A percentile compares a stretch with the other conserved stretches of the same genome.
Conservation (phyloP, 2,888 invertebrate genomes). For the Siphlonurus alternatus region DNA sequence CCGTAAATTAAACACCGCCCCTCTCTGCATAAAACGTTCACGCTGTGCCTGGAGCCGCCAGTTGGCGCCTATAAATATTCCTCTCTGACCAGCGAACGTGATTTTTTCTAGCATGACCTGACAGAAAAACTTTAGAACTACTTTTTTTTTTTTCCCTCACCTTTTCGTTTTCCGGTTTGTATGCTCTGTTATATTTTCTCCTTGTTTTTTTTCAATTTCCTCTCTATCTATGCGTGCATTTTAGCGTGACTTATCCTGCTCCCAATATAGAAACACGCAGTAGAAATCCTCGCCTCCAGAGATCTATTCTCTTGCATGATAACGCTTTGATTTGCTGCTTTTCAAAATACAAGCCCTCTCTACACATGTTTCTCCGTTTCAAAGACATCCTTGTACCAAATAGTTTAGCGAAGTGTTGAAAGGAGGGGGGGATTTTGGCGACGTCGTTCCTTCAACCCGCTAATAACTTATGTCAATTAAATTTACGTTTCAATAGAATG, state of each 20-base stretch:
- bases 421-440: too few species aligned
- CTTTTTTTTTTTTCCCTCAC: background rate
- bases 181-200: too few species aligned
- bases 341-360: background rate
- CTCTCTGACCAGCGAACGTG: background rate
- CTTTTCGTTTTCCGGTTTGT: too few species aligned
- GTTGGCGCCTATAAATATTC: background rate
- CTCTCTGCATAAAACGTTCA: background rate
- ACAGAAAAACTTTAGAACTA: background rate
- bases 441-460: too few species aligned
- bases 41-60: background rate
- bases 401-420: too few species aligned
- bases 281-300: background rate
- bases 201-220: background rate
- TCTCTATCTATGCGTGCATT: background rate
- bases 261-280: too few species aligned
- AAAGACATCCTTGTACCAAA: too few species aligned
- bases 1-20: background rate
- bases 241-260: background rate
- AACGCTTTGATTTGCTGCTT: background rate
- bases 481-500: too few species aligned
- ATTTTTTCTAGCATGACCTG: background rate
- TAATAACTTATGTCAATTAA: too few species aligned
- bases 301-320: background rate
- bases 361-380: too few species aligned